Conservation (phyloP, 1,140 invertebrate species). For the Battus philenor region DNA sequence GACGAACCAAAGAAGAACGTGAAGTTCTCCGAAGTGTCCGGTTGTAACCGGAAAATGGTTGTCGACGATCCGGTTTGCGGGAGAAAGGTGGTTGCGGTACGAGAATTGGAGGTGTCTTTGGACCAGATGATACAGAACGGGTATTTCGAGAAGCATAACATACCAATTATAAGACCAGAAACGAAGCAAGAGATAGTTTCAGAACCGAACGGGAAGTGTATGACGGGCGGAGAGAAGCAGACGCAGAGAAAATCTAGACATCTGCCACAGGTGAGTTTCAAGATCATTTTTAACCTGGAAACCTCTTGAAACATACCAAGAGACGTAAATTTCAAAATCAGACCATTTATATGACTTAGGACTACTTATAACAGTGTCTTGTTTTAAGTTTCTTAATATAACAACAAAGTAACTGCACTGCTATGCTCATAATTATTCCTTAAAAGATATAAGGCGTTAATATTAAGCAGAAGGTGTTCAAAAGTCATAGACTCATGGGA, state of each 20-base stretch:
- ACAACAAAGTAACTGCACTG: no score
- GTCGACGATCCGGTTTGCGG: constrained; percentile 62
- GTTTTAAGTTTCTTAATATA: no score
- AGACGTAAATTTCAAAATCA: no score
- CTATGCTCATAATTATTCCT: no score
- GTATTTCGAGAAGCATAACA: constrained; percentile 70
- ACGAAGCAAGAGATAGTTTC: constrained; percentile 39
- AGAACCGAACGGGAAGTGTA: constrained; percentile 60
- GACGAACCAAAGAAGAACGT: constrained; percentile 69
- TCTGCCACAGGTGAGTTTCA: constrained; percentile 58
- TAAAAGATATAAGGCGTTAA: no score
- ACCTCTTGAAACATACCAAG: no score
- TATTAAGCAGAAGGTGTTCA: no score
- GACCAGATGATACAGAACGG: constrained; percentile 72
- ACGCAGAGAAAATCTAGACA: constrained; percentile 54
- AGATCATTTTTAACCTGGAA: no score
- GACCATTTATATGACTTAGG: no score
- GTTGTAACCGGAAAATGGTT: constrained; percentile 64
- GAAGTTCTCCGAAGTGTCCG: constrained; percentile 73
- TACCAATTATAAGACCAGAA: constrained; percentile 51
- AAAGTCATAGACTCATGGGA: no score
- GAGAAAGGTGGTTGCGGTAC: constrained; percentile 57
- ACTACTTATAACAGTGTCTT: no score
- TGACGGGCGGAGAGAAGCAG: constrained; percentile 34
- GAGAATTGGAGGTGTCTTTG: constrained; percentile 69